A percentile compares a stretch with the other conserved stretches of the same genome.
Conservation (phyloP, 1,140 invertebrate genomes). For the Sweltsa coloradensis region DNA sequence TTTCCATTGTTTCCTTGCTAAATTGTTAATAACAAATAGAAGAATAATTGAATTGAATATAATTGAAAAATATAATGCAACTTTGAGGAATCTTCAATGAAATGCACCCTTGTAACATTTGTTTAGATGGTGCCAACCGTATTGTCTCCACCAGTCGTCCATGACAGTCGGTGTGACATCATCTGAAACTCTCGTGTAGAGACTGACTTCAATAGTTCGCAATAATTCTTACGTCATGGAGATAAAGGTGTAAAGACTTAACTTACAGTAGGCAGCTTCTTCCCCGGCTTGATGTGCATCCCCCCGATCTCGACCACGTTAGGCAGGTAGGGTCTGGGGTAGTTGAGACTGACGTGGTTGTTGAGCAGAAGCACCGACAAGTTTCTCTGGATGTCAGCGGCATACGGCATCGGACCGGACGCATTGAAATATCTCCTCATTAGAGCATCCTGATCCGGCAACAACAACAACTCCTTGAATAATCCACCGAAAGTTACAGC, state of each 20-base stretch:
- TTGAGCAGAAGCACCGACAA: conserved; percentile 32
- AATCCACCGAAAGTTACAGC: background rate
- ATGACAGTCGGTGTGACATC: too few species aligned
- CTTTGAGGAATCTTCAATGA: too few species aligned
- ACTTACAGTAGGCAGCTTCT: conserved; percentile 22
- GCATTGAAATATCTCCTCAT: conserved; percentile 1
- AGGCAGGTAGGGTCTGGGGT: conserved; percentile 32
- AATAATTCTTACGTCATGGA: too few species aligned
- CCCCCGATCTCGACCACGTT: conserved; percentile 44
- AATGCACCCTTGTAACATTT: too few species aligned
- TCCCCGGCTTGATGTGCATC: conserved; percentile 34
- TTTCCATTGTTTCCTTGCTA: too few species aligned
- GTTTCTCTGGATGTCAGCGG: conserved; percentile 23
- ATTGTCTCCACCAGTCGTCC: too few species aligned
- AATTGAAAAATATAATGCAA: too few species aligned
- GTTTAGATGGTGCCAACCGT: too few species aligned
- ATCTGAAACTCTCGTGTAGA: too few species aligned
- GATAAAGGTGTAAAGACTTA: background rate
- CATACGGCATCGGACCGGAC: conserved; percentile 11
- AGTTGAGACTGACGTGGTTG: conserved; percentile 31
- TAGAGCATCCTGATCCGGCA: conserved; percentile 5
- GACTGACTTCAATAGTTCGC: too few species aligned
- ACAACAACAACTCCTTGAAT: background rate
- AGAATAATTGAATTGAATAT: too few species aligned
- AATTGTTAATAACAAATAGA: too few species aligned